These are phyloP conservation scores for Ochropacha duplaris DNA, from an alignment of 2,888 invertebrate species.

Conservation along the genomic window DNA sequence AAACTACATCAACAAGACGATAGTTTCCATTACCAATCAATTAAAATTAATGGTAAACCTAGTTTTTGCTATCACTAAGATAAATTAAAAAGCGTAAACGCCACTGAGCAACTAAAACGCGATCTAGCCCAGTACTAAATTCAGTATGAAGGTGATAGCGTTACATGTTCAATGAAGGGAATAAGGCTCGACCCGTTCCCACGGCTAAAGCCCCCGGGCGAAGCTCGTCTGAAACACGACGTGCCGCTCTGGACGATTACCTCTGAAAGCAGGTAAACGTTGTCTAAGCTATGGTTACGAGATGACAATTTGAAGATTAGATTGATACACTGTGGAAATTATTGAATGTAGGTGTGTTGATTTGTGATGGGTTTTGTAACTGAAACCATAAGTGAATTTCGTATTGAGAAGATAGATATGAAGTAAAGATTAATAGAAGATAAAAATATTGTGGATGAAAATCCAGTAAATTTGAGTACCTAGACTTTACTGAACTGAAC, in stretches of 20 bases:
- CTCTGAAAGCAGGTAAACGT: constrained; percentile 35
- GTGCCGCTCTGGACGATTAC: constrained; percentile 31
- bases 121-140: background rate
- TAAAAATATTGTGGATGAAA: background rate
- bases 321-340: constrained; percentile 1
- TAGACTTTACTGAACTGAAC: too few relatives aligned
- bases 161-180: constrained; percentile 6
- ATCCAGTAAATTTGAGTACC: background rate
- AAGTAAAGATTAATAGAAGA: background rate
- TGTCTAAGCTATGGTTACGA: constrained; percentile 37
- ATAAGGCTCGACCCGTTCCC: constrained; percentile 32
- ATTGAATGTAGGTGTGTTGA: constrained; percentile 1
- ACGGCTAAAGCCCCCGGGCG: constrained; percentile 47
- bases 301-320: constrained; percentile 40
- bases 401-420: background rate
- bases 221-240: constrained; percentile 33
- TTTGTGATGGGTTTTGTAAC: background rate
- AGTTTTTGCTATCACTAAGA: background rate
- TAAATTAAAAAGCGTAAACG: background rate
- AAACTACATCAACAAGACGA: too few relatives aligned
- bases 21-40: background rate
- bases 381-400: background rate
- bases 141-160: background rate
- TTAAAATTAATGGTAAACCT: background rate
- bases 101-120: background rate